Percentiles rank a stretch among this genome's conserved stretches.
These are phyloP conservation scores for Morone chrysops DNA, from an alignment of 2,113 vertebrate genomes.

Conservation along the genomic window DNA sequence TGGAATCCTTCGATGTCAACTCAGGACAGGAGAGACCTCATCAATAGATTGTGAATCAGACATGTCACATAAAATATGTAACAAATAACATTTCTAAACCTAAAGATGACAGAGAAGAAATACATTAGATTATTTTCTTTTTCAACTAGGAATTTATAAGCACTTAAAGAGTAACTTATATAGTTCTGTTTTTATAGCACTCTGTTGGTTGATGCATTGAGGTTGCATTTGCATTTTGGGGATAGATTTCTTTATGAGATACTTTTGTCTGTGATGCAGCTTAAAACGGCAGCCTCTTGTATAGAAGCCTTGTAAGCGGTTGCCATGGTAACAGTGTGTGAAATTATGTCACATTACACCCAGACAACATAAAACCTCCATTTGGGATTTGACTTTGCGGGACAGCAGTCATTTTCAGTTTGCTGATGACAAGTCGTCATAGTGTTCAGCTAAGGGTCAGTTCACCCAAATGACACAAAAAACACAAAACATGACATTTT, in stretches of 20 bases:
- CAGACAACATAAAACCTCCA: conserved; percentile 29
- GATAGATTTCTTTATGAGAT: conserved; percentile 1
- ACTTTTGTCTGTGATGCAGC: conserved; percentile 38
- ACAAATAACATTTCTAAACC: neutral
- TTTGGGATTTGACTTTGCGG: neutral
- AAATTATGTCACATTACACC: conserved; percentile 42
- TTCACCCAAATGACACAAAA: neutral
- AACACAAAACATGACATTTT: neutral
- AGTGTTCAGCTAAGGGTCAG: conserved; percentile 1
- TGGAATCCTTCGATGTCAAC: neutral
- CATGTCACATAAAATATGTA: neutral
- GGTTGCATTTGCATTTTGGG: neutral
- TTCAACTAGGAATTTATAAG: neutral
- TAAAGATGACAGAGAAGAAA: neutral
- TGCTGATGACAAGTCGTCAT: neutral
- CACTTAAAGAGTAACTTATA: neutral
- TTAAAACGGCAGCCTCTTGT: neutral
- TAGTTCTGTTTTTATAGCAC: neutral
- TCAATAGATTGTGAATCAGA: neutral
- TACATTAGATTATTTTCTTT: neutral
- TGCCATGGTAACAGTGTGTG: conserved; percentile 60
- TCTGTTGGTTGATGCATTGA: neutral
- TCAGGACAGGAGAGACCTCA: neutral
- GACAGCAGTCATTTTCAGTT: neutral
- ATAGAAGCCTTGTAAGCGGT: conserved; percentile 49